A percentile compares a stretch with the other conserved stretches of the same genome.
Conservation (phyloP, 2,797 vertebrate species). For the Neosilurus mollespiculum region DNA sequence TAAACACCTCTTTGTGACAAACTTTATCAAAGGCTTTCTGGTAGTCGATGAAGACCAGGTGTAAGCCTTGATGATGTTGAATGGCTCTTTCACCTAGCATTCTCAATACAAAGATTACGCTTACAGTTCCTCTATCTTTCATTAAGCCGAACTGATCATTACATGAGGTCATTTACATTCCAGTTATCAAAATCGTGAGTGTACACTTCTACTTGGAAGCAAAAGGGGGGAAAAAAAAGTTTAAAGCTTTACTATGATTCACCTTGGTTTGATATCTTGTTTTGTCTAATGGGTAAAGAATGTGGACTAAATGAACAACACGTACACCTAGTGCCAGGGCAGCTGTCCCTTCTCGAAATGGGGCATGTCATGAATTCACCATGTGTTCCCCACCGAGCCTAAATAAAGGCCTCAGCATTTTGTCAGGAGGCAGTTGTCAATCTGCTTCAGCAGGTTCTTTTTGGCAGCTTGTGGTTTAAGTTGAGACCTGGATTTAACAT, state of each 20-base stretch:
- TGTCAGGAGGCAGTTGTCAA: slow-evolving; percentile 59
- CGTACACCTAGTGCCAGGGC: slow-evolving; percentile 59
- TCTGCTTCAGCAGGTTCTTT: slow-evolving; percentile 47
- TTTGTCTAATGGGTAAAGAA: slow-evolving; percentile 37
- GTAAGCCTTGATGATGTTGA: too few relatives aligned
- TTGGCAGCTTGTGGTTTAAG: slow-evolving; percentile 18
- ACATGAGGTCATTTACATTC: background rate
- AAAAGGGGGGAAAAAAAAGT: too few relatives aligned
- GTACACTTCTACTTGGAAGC: background rate
- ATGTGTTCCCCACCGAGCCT: slow-evolving; percentile 66
- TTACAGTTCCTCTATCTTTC: too few relatives aligned
- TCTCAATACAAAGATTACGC: too few relatives aligned
- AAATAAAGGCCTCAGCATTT: slow-evolving; percentile 66
- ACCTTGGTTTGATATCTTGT: slow-evolving; percentile 24
- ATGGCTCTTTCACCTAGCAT: too few relatives aligned
- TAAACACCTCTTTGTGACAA: too few relatives aligned
- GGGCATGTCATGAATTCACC: slow-evolving; percentile 65
- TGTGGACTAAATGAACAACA: slow-evolving; percentile 55
- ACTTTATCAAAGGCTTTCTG: too few relatives aligned
- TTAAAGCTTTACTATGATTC: background rate
- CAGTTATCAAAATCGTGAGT: background rate
- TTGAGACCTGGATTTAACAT: background rate
- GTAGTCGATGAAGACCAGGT: too few relatives aligned
- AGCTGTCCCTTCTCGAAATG: slow-evolving; percentile 65
- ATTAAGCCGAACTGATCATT: background rate